Evolutionary conservation across 2,888 invertebrate species (phyloP).

Genomic region (Ochropleura plecta): DNA sequence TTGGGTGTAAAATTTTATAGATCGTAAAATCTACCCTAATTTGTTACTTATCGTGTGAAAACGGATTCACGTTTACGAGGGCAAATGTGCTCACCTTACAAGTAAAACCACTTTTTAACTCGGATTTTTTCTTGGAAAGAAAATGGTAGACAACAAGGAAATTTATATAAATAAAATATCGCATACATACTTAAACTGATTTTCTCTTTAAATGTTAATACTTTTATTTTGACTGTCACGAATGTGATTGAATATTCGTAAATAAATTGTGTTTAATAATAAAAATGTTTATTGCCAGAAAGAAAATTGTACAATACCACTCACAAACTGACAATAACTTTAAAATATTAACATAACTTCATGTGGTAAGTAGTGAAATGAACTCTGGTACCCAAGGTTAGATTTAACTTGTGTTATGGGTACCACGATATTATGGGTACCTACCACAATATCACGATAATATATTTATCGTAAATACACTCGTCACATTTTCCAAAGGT

Average conservation of each 20-base stretch:
- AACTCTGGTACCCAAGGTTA: too few relatives aligned
- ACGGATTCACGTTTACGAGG: slow-evolving; percentile 66
- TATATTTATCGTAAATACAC: background rate
- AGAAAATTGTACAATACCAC: too few relatives aligned
- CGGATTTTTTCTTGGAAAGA: background rate
- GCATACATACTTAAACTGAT: too few relatives aligned
- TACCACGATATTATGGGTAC: too few relatives aligned
- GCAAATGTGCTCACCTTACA: slow-evolving; percentile 35
- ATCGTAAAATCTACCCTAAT: slow-evolving; percentile 71
- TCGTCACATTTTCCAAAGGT: too few relatives aligned
- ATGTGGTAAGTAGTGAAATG: too few relatives aligned
- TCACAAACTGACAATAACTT: too few relatives aligned
- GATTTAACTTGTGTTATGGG: too few relatives aligned
- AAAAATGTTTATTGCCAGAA: too few relatives aligned
- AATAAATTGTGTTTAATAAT: background rate
- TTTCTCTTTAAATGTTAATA: background rate
- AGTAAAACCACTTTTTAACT: slow-evolving; percentile 30
- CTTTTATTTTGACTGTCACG: background rate
- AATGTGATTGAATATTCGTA: background rate
- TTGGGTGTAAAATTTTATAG: slow-evolving; percentile 70
- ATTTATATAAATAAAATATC: too few relatives aligned
- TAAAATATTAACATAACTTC: too few relatives aligned
- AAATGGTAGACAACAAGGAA: background rate
- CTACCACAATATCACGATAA: too few relatives aligned
- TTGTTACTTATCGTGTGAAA: slow-evolving; percentile 69